Evolutionary conservation across 2,888 invertebrate species (phyloP), one percentile per base, ranked within the genome.

Genomic region (Holacanthella duospinosa): DNA sequence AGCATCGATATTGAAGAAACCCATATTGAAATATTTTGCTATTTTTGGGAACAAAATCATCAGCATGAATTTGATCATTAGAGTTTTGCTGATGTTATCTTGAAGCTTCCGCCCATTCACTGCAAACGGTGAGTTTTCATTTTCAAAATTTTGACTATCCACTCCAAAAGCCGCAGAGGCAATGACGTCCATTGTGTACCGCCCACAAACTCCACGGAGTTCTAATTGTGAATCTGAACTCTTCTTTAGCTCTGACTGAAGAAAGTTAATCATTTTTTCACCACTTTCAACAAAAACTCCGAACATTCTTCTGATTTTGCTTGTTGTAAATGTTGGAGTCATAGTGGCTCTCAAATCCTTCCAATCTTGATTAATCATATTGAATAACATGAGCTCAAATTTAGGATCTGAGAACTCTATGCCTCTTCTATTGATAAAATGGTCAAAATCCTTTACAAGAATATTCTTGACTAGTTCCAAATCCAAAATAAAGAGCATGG

Each of bases 121-220:
- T 74, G 74, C 59, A 77, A 79, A 43, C 76, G 78, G 1, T 75
- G 79, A 68, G 28, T 79, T 75, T 1, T 58, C 57, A 26, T 75
- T 63, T 56, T 77, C 77, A 1, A 75, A 75, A 0, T 74, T 73
- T 54, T 76, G 68, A 1, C 75, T 74, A 9, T 75, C 75, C 2
- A 80, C 76, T 0, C 81, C 81, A 64, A 81, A 80, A 0, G 80
- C 77, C 1, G 78, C 74, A 0, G 77, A 77, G 0, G 75, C 75
- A 3, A 79, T 76, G 2, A 74, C 68, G 60, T 75, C 75, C 6
- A 73, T 73, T 3, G 72, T 66, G 59, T 67, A 74, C 19, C 74
- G 64, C 19, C 66, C 64, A 27, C 68, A 60, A 1, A 64, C 59
- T 36, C 71, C 71, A 29, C 66, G 65, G 4, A 69, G 62, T 0